A percentile compares a stretch with the other conserved stretches of the same genome.
Evolutionary conservation across 2,888 invertebrate species (phyloP).

Genomic region (Conomelus anceps): DNA sequence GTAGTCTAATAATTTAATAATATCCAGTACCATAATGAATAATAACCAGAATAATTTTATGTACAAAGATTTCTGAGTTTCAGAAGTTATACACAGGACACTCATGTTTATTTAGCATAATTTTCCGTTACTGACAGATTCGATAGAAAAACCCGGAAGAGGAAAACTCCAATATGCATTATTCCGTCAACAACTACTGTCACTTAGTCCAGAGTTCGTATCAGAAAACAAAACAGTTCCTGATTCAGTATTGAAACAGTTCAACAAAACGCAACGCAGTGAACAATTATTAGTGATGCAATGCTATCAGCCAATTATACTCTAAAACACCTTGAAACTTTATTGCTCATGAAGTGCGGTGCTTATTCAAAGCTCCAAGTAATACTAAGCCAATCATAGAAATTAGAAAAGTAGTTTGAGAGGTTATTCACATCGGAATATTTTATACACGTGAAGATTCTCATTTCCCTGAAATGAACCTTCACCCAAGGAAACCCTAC

Average conservation of each 20-base stretch:
- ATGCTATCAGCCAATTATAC: not conserved
- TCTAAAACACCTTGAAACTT: not conserved
- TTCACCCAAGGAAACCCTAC: not conserved
- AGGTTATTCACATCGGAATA: not conserved
- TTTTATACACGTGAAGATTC: not conserved
- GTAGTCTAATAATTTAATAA: too few relatives aligned
- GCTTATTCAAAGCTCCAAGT: not conserved
- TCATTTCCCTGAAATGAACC: not conserved
- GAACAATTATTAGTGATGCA: not conserved
- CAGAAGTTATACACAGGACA: too few relatives aligned
- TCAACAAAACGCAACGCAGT: not conserved
- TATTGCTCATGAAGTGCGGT: not conserved
- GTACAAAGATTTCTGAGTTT: too few relatives aligned
- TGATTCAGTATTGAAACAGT: not conserved
- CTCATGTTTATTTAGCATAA: not conserved
- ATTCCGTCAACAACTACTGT: not conserved
- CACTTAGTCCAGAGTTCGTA: not conserved
- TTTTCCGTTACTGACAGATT: not conserved
- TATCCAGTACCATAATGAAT: too few relatives aligned
- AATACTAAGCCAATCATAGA: not conserved
- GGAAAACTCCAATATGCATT: not conserved
- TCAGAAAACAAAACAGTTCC: not conserved
- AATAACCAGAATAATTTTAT: too few relatives aligned
- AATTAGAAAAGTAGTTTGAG: not conserved
- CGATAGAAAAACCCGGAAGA: not conserved